phyloP scores from a whole-genome alignment of 2,797 vertebrate species.

The Hephaestus fuliginosus region DNA sequence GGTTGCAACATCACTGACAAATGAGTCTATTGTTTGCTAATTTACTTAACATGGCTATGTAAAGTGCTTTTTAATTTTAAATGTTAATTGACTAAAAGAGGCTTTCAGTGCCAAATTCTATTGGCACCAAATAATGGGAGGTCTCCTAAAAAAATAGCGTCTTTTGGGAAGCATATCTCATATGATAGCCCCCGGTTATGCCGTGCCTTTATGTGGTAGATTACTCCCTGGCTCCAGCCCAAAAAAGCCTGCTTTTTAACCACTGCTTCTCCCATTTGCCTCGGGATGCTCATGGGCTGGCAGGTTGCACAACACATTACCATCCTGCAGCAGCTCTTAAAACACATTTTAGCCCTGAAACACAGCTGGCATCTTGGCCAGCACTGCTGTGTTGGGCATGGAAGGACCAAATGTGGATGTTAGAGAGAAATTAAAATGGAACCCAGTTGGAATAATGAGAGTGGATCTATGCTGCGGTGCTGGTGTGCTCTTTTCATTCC shows the following conservation, averaged over 20 bases:
- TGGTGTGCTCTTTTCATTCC: conserved; percentile 53
- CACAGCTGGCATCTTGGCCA: conserved; percentile 87
- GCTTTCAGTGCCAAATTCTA: conserved; percentile 75
- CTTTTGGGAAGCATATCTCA: conserved; percentile 77
- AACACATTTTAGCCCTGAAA: conserved; percentile 86
- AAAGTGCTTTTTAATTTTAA: conserved; percentile 81
- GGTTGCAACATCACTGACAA: conserved; percentile 48
- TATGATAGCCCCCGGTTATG: conserved; percentile 76
- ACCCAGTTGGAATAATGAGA: conserved; percentile 77
- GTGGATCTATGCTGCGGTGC: conserved; percentile 52
- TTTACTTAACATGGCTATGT: conserved; percentile 75
- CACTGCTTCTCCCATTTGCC: conserved; percentile 87
- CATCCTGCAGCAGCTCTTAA: conserved; percentile 87
- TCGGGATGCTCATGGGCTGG: conserved; percentile 83
- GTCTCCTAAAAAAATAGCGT: conserved; percentile 63
- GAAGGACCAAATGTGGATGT: conserved; percentile 67
- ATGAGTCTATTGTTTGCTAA: conserved; percentile 75
- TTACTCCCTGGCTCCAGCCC: conserved; percentile 84
- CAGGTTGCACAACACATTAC: conserved; percentile 85
- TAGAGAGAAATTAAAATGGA: conserved; percentile 74
- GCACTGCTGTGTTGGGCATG: conserved; percentile 65
- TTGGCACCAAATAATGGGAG: conserved; percentile 74
- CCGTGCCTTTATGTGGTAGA: conserved; percentile 82
- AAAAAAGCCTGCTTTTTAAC: conserved; percentile 88
- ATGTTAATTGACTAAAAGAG: conserved; percentile 82